phyloP scores from a whole-genome alignment of 2,888 invertebrate species.

The Eristalis tenax region DNA sequence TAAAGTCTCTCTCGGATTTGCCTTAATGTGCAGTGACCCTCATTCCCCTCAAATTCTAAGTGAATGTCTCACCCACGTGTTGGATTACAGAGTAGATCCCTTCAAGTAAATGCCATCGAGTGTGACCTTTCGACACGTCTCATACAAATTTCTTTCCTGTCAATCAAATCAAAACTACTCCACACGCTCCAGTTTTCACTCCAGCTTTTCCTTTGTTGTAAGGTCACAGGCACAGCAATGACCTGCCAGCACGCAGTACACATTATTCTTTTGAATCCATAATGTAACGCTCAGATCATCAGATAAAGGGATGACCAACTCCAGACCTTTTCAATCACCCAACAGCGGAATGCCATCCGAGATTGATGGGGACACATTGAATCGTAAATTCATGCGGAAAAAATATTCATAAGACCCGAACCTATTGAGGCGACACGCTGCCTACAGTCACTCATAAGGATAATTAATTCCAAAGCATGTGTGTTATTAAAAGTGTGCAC shows the following conservation, averaged over 20 bases:
- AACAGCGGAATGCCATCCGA: not conserved
- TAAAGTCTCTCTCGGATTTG: too few species aligned
- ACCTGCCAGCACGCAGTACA: not conserved
- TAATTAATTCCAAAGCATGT: slow-evolving; percentile 17
- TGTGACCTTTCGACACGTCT: not conserved
- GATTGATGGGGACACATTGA: not conserved
- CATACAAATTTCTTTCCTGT: not conserved
- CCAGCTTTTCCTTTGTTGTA: not conserved
- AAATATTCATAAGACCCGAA: not conserved
- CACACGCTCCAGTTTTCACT: not conserved
- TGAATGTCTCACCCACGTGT: too few species aligned
- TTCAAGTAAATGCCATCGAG: not conserved
- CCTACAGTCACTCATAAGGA: not conserved
- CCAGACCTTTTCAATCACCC: not conserved
- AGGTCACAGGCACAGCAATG: not conserved
- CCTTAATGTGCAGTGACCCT: too few species aligned
- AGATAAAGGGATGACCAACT: not conserved
- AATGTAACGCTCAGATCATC: not conserved
- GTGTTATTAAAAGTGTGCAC: slow-evolving; percentile 6
- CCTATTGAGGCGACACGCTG: not conserved
- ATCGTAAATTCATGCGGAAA: not conserved
- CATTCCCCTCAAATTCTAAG: too few species aligned
- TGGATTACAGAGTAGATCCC: too few species aligned
- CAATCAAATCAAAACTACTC: not conserved
- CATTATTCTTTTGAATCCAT: not conserved